phyloP scores from a whole-genome alignment of 2,888 invertebrate species.

The Carterocephalus palaemon region DNA sequence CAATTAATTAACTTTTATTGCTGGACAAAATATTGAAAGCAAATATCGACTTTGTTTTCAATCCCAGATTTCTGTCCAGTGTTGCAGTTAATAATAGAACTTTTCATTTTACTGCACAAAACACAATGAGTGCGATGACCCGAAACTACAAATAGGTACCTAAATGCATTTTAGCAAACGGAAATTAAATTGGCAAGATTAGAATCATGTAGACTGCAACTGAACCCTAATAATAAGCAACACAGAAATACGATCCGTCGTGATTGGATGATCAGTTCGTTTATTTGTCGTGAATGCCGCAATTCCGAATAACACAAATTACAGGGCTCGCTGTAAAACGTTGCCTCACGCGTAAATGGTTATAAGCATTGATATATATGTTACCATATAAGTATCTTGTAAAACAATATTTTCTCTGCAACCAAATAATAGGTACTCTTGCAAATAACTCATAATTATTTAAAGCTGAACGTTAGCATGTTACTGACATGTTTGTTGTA shows the following conservation, averaged over 20 bases:
- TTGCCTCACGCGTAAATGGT: slow-evolving; percentile 18
- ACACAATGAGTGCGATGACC: slow-evolving; percentile 36
- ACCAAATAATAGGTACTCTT: too few species aligned
- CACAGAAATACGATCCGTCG: slow-evolving; percentile 26
- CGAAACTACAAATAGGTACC: slow-evolving; percentile 36
- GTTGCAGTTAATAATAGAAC: slow-evolving; percentile 3
- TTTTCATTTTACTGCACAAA: slow-evolving; percentile 2
- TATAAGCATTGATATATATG: too few species aligned
- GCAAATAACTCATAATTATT: too few species aligned
- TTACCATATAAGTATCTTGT: slow-evolving; percentile 35
- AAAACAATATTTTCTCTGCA: slow-evolving; percentile 36
- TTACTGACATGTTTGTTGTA: too few species aligned
- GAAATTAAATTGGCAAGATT: slow-evolving; percentile 42
- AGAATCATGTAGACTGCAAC: slow-evolving; percentile 37
- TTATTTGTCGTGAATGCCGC: slow-evolving; percentile 26
- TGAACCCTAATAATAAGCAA: slow-evolving; percentile 29
- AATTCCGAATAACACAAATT: slow-evolving; percentile 38
- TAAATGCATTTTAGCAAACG: slow-evolving; percentile 34
- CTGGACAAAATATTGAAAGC: too few species aligned
- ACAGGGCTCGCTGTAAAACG: slow-evolving; percentile 33
- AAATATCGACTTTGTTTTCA: too few species aligned
- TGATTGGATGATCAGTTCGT: slow-evolving; percentile 11
- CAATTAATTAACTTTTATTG: too few species aligned
- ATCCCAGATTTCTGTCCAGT: not conserved
- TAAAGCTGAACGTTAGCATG: too few species aligned